phyloP scores from a whole-genome alignment of 2,888 invertebrate genomes.

The Dicyrtomina minuta region DNA sequence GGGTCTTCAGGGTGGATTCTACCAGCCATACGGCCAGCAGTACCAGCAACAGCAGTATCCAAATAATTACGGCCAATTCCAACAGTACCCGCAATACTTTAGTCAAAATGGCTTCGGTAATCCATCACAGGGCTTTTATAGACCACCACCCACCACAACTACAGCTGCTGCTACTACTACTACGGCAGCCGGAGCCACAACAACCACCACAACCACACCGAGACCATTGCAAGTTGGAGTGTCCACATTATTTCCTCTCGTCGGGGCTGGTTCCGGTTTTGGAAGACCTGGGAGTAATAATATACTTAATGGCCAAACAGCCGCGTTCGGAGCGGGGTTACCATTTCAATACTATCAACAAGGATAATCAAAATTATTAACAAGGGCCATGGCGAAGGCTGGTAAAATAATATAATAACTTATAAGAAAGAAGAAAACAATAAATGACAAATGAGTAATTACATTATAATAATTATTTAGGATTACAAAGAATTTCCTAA shows the following conservation, averaged over 20 bases:
- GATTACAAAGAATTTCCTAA: too few species aligned
- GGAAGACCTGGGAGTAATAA: constrained; percentile 6
- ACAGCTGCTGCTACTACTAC: background rate
- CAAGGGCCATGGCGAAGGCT: too few species aligned
- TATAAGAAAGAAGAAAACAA: too few species aligned
- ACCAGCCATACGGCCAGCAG: background rate
- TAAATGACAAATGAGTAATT: too few species aligned
- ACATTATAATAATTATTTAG: too few species aligned
- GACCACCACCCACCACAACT: background rate
- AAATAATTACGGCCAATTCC: background rate
- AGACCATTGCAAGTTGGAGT: constrained; percentile 22
- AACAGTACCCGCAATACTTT: background rate
- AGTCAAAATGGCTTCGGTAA: too few species aligned
- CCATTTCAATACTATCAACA: background rate
- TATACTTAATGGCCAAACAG: background rate
- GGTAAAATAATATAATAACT: too few species aligned
- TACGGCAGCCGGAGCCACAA: background rate
- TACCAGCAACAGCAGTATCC: background rate
- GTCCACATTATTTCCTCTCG: constrained; percentile 4
- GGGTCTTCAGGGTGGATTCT: background rate
- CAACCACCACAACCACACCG: background rate
- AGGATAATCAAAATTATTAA: too few species aligned
- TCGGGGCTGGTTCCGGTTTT: constrained; percentile 23
- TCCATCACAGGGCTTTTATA: constrained; percentile 7
- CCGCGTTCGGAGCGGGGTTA: background rate